These are phyloP conservation scores for Sula dactylatra DNA, from an alignment of 2,113 vertebrate genomes.

Conservation along the genomic window DNA sequence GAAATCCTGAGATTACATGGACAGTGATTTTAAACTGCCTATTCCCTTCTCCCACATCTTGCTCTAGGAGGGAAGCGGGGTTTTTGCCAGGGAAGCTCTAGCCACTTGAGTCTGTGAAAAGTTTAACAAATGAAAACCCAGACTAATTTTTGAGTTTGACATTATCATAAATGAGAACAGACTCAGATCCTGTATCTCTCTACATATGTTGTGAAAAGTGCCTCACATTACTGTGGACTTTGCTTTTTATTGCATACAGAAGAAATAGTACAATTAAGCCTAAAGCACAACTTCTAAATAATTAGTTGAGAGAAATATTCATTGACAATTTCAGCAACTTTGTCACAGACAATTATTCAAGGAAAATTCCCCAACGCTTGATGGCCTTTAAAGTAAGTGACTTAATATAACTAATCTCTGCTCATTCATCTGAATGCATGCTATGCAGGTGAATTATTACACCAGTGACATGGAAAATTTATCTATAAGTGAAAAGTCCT, in stretches of 20 bases:
- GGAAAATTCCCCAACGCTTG: not conserved
- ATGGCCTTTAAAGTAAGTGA: not conserved
- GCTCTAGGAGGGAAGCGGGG: not conserved
- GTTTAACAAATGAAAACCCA: not conserved
- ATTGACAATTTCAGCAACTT: not conserved
- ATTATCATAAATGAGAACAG: not conserved
- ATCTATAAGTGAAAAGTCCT: not conserved
- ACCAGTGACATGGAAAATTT: not conserved
- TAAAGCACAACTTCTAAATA: not conserved
- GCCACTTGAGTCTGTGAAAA: not conserved
- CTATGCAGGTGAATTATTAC: not conserved
- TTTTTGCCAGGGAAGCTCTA: not conserved
- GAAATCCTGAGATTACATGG: not conserved
- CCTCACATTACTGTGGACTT: not conserved
- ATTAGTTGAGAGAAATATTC: not conserved
- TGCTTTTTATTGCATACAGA: not conserved
- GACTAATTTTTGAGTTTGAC: not conserved
- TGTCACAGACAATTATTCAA: not conserved
- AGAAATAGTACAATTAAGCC: not conserved
- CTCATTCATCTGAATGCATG: not conserved
- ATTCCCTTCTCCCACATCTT: not conserved
- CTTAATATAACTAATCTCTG: not conserved
- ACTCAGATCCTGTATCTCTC: fast-evolving
- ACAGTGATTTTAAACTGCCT: not conserved
- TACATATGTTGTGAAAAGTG: not conserved